Base-by-base conservation (phyloP, 2,888 invertebrate genomes). In the Drosophila limbata region DNA sequence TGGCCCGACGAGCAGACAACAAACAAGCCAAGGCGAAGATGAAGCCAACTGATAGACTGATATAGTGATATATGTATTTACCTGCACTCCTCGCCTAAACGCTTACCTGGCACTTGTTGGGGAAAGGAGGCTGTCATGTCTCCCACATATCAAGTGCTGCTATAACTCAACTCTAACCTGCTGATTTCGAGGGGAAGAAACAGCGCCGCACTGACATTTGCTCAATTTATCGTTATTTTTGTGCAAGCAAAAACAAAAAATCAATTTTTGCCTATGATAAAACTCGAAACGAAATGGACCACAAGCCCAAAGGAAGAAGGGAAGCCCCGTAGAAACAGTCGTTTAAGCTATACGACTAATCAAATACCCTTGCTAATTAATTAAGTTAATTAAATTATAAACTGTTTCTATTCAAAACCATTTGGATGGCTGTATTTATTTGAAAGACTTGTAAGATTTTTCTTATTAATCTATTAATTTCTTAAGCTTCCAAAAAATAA, bases 141-240 rank as follows among this genome's bases (percentile, higher is more conserved):
- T 84, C 82, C 79, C 82, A 87, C 89, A 89, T 84, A 84, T 89
- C 88, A 89, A 78, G 73, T 66, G 69, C 84, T 65, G 84, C 81
- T 73, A 81, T 89, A 84, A 89, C 88, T 89, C 89, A 84, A 79
- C 69, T 73, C 84, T 77, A 19, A 40, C 19, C 31, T 15, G 15
- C 17, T 17, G 39, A 31, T 31, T 13, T 1, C 31, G n/a, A 44
- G 51, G 61, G 25, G 8, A 21, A 33, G 35, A 42, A 39, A 31
- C 42, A 35, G 68, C 65, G 66, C 47, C 66, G 37, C 82, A 79
- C 73, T 89, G 84, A 89, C 84, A 85, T 85, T 88, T 85, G 82
- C 85, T 84, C 84, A 89, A 85, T 85, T 85, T 85, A 85, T 85
- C 89, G 84, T 89, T 89, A 77, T 85, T 87, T 89, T 48, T 78